Evolutionary conservation across 53 echinoderm and acorn worm genomes (phyloP), one percentile per base, ranked within the genome.

Genomic region (Astropecten irregularis): DNA sequence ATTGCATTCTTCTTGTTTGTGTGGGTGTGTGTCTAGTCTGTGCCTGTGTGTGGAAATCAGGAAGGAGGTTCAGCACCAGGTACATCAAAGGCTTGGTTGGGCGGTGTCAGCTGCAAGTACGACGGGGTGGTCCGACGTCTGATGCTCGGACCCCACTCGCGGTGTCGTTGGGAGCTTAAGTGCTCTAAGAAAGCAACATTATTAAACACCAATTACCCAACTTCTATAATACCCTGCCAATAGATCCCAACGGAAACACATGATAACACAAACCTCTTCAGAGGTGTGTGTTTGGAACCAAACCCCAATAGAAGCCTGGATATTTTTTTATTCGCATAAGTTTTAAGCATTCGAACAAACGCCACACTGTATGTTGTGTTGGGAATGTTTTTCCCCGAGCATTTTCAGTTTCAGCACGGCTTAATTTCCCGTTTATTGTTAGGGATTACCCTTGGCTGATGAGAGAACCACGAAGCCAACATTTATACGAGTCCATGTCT

Each of bases 131-230:
- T 76, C 57, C 4, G 23, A 21, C 39, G 28, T 55, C 57, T 58
- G 76, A 76, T 57, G 38, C 2, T 0, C 26, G 28, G 59, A 76
- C 76, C 76, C 25, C 76, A 76, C 76, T 40, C 18, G 18, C 18
- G 0, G 76, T 39, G 76, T 76, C 76, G 58, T 58, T 56, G 76
- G 58, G 16, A 23, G 53, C 55, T 18, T 34, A 34, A 30, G n/a
- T n/a, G n/a, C n/a, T n/a, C n/a, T n/a, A n/a, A n/a, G n/a, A n/a
- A n/a, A n/a, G 62, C 79, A 48, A 62, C 61, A n/a, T 47, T 62
- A 79, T 79, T 79, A 61, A 79, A 79, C 79, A 79, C 62, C 61
- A 61, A 62, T 79, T 79, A 79, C 42, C 63, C 52, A 53, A 28
- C 3, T 58, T 2, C 59, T n/a, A n/a, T n/a, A n/a, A n/a, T n/a